Base-by-base conservation (phyloP, 1,140 invertebrate species). In the Zaprionus capensis region DNA sequence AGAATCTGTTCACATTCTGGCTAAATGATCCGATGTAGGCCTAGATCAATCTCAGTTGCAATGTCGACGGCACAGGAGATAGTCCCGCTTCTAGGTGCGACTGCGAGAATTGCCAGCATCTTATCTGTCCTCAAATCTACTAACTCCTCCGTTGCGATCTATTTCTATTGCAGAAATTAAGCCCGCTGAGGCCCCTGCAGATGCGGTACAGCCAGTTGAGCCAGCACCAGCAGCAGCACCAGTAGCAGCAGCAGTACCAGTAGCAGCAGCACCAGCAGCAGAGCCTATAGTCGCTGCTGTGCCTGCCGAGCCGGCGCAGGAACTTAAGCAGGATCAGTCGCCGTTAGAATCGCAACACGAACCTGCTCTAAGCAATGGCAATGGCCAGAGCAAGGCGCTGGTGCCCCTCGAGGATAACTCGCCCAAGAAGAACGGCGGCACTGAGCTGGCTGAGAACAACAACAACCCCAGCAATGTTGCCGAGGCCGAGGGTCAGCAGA, bases 401-500 rank as follows among this genome's bases (percentile, higher is more conserved):
- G 49, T 70, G 9, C 67, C 73, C 28, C 24, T 55, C 14, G 53
- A 44, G n/a, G 63, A 55, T 2, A 26, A 2, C 4, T 14, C 14
- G 11, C 65, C 46, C 34, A 72, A 84, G 26, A 24, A 56, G 17
- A 88, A 81, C 55, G 81, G 55, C 68, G 81, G 51, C 65, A 76
- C 58, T 11, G 78, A 90, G 12, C 63, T 68, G 14, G 38, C 26
- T 4, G 69, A 80, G 15, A 46, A 46, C 46, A 71, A 46, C 4
- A 73, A 44, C 5, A 67, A n/a, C 5, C 90, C 79, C 28, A 46
- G 31, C n/a, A 91, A 81, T 64, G 75, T 81, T 0, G 59, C 78
- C 36, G 91, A 92, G 46, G 78, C 87, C 28, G 91, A 92, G 58
- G 91, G 91, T 1, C 91, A 92, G 67, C 80, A 90, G 20, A 92